Evolutionary conservation across 2,888 invertebrate species (phyloP).

Genomic region (Drosophila tanythrix): DNA sequence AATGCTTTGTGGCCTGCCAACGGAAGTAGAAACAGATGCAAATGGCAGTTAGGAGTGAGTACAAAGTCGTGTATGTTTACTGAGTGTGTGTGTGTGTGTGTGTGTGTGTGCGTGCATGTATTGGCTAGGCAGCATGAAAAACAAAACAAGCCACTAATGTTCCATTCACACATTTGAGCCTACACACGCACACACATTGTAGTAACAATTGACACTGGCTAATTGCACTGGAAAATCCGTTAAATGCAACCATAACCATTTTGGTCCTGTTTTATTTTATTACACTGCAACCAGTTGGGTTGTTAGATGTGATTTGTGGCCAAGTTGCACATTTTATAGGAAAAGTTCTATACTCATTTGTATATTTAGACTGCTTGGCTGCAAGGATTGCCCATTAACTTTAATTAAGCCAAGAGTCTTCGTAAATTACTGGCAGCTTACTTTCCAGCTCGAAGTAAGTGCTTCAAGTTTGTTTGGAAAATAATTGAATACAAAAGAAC

Average conservation of each 20-base stretch:
- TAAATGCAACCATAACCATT: slow-evolving; percentile 59
- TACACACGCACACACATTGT: slow-evolving; percentile 10
- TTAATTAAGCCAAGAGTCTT: background rate
- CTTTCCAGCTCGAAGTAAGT: too few relatives aligned
- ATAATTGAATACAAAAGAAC: background rate
- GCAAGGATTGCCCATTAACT: background rate
- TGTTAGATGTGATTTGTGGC: background rate
- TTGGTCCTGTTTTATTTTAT: slow-evolving; percentile 25
- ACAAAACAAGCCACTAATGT: slow-evolving; percentile 67
- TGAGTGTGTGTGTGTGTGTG: slow-evolving; percentile 1
- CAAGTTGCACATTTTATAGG: background rate
- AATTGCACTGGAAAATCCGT: slow-evolving; percentile 70
- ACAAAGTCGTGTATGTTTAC: slow-evolving; percentile 8
- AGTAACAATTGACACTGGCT: slow-evolving; percentile 71
- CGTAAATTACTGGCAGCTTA: background rate
- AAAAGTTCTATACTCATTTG: background rate
- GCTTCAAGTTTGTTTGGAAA: background rate
- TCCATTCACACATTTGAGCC: slow-evolving; percentile 31
- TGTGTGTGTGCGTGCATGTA: slow-evolving; percentile 6
- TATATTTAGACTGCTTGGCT: background rate
- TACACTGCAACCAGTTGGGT: slow-evolving; percentile 30
- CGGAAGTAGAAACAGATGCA: slow-evolving; percentile 76
- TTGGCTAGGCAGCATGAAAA: slow-evolving; percentile 44
- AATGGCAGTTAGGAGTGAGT: slow-evolving; percentile 56
- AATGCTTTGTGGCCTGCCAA: slow-evolving; percentile 65